Evolutionary conservation across 2,888 invertebrate genomes (phyloP).

Genomic region (Cosmia trapezina): DNA sequence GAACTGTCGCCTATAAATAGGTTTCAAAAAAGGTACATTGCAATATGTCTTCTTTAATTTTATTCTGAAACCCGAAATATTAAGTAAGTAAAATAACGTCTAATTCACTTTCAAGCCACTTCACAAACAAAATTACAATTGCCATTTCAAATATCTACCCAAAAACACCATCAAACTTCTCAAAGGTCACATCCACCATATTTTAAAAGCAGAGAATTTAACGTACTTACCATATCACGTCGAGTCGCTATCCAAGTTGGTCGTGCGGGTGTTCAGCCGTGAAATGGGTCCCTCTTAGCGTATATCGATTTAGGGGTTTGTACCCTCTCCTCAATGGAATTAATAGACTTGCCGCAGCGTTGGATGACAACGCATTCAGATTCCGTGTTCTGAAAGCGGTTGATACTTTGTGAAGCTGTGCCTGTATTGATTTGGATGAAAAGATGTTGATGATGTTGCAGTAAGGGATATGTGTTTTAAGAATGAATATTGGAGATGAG

Average conservation of each 20-base stretch:
- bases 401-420: slow-evolving; percentile 58
- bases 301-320: slow-evolving; percentile 71
- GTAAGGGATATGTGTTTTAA: neutral
- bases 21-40: too few species aligned
- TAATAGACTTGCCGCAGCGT: slow-evolving; percentile 66
- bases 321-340: slow-evolving; percentile 66
- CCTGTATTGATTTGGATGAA: slow-evolving; percentile 37
- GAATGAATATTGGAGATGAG: neutral
- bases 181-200: slow-evolving; percentile 38
- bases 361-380: slow-evolving; percentile 67
- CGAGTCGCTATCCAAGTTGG: slow-evolving; percentile 65
- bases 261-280: slow-evolving; percentile 70
- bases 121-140: neutral
- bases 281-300: slow-evolving; percentile 74
- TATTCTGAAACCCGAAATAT: neutral
- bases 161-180: slow-evolving; percentile 18
- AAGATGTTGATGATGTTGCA: slow-evolving; percentile 1
- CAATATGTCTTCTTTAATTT: neutral
- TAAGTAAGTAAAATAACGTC: neutral
- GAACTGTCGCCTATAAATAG: neutral
- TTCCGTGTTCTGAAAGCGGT: slow-evolving; percentile 53
- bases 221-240: slow-evolving; percentile 64
- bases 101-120: neutral
- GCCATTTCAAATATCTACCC: neutral
- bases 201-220: slow-evolving; percentile 56